Evolutionary conservation across 2,888 invertebrate genomes (phyloP).

Genomic region (Carabus problematicus): DNA sequence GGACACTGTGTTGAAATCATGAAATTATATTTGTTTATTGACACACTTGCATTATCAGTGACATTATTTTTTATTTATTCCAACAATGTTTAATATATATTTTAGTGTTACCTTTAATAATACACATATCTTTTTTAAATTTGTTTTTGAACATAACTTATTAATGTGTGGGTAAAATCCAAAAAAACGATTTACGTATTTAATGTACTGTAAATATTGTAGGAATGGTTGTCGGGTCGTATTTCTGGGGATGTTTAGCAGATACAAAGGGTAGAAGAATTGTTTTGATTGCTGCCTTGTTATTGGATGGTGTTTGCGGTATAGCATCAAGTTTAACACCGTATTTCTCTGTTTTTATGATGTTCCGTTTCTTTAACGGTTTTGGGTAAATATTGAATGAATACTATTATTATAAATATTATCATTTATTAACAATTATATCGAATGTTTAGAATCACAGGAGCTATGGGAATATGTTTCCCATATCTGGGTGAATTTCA

Average conservation of each 20-base stretch:
- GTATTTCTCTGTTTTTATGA: conserved; percentile 74
- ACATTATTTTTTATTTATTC: too few relatives aligned
- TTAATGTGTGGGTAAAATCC: too few relatives aligned
- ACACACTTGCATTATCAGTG: too few relatives aligned
- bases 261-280: conserved; percentile 82
- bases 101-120: too few relatives aligned
- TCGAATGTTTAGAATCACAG: conserved; percentile 69
- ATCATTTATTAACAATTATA: neutral
- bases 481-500: conserved; percentile 85
- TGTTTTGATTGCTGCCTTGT: conserved; percentile 74
- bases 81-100: too few relatives aligned
- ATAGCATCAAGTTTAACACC: conserved; percentile 77
- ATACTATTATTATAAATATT: neutral
- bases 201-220: conserved; percentile 16
- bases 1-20: too few relatives aligned
- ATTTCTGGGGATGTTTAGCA: conserved; percentile 85
- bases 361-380: conserved; percentile 78
- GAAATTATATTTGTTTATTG: too few relatives aligned
- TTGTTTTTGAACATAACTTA: too few relatives aligned
- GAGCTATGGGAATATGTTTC: conserved; percentile 84
- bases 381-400: conserved; percentile 66
- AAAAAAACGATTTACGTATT: too few relatives aligned
- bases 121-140: too few relatives aligned
- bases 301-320: conserved; percentile 77
- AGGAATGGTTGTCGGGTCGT: conserved; percentile 85